phyloP scores from a whole-genome alignment of 2,888 invertebrate genomes.

The Cyclophora albipunctata region DNA sequence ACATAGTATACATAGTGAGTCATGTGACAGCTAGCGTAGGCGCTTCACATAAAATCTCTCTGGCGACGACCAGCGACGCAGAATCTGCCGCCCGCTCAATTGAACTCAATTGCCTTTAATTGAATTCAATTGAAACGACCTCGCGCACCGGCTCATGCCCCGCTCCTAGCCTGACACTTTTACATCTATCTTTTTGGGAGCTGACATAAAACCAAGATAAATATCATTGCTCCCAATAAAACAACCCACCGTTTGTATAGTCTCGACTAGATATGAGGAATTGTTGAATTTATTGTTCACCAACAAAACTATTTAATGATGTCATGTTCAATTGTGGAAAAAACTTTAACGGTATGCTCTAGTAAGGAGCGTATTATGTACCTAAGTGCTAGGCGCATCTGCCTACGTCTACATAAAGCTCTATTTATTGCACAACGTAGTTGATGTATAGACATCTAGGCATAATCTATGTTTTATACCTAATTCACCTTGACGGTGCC shows the following conservation, averaged over 20 bases:
- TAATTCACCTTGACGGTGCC: no score
- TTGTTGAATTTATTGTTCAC: slow-evolving; percentile 8
- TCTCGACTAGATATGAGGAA: slow-evolving; percentile 3
- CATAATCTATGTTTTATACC: no score
- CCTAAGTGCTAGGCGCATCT: no score
- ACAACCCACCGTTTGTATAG: slow-evolving; percentile 24
- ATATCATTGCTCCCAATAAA: slow-evolving; percentile 54
- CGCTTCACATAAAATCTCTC: slow-evolving; percentile 72
- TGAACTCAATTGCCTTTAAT: slow-evolving; percentile 72
- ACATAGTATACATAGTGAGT: slow-evolving; percentile 33
- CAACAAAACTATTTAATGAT: slow-evolving; percentile 1
- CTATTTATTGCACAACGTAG: no score
- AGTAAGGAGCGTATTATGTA: not conserved
- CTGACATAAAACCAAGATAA: slow-evolving; percentile 65
- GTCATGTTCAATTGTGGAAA: not conserved
- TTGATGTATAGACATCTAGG: no score
- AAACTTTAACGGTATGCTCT: slow-evolving; percentile 1
- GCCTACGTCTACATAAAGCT: no score
- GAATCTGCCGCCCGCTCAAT: slow-evolving; percentile 73
- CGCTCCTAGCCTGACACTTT: slow-evolving; percentile 70
- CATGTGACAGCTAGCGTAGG: slow-evolving; percentile 64
- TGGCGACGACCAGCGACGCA: slow-evolving; percentile 62
- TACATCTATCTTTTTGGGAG: slow-evolving; percentile 74
- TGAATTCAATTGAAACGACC: slow-evolving; percentile 74
- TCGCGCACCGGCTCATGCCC: slow-evolving; percentile 66